Base-by-base conservation (phyloP, 1,140 invertebrate species). In the Bombus soroeensis region DNA sequence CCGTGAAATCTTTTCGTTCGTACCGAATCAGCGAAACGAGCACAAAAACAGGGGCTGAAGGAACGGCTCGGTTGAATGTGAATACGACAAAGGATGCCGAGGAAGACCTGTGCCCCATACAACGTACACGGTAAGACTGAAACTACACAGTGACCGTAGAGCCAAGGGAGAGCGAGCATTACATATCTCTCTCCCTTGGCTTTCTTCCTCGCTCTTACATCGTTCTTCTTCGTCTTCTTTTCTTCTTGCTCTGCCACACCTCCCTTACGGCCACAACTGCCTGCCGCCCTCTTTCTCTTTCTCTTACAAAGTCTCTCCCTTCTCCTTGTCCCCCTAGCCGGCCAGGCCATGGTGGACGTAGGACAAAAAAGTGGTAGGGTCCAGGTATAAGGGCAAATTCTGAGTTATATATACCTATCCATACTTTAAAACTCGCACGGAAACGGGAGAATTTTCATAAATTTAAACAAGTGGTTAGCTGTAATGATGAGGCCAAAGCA, bases 341-440 rank as follows among this genome's bases (percentile, higher is more conserved):
- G 47, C 70, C 43, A 28, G 57, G 66, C 76, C 72, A 71, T 89
- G 85, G 85, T 89, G 68, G 82, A 86, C 74, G 88, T 57, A 70
- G 76, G 74, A 89, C 80, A 87, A 75, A 88, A 88, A 88, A 86
- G 87, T 85, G 79, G 83, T 88, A 90, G 86, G 83, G 88, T 87
- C 83, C 91, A 92, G 91, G 90, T 92, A 92, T 87, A 90, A 90
- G 91, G 89, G 91, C 91, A 85, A 91, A 92, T 91, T 92, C 90
- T 92, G 73, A 85, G 66, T 68, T 85, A 79, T 80, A 83, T 70
- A 83, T 78, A 83, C 76, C 76, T 85, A 80, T 73, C 77, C 76
- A 47, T 77, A 72, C 76, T 84, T 81, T 80, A 80, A 85, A 85
- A 85, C 83, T 85, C 37, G 77, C 78, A 59, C 64, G 81, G 75